Percentiles rank a stretch among this genome's conserved stretches.
Evolutionary conservation across 2,888 invertebrate species (phyloP).

Genomic region (Ophraella communa): DNA sequence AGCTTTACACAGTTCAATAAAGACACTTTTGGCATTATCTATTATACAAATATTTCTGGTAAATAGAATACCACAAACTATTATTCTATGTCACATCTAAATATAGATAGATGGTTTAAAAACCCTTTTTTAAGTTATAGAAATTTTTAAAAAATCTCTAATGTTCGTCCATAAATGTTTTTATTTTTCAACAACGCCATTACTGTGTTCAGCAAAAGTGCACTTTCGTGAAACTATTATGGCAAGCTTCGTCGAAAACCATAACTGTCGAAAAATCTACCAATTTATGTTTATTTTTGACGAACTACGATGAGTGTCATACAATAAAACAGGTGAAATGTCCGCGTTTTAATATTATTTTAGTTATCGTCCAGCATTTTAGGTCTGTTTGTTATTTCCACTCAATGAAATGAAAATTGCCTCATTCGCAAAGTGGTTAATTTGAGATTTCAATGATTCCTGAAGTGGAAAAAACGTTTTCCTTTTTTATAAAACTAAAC

Average conservation of each 20-base stretch:
- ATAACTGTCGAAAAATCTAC: conserved; percentile 22
- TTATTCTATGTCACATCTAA: too few species aligned
- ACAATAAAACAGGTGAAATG: conserved; percentile 21
- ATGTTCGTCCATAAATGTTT: neutral
- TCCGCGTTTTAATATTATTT: neutral
- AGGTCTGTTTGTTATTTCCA: neutral
- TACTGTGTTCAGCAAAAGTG: conserved; percentile 4
- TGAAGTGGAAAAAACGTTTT: too few species aligned
- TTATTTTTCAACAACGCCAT: conserved; percentile 6
- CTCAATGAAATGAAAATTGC: neutral
- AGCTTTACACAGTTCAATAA: too few species aligned
- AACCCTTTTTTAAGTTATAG: too few species aligned
- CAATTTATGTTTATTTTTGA: conserved; percentile 18
- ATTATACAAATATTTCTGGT: too few species aligned
- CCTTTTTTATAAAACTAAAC: too few species aligned
- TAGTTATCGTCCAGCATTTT: neutral
- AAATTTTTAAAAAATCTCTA: neutral
- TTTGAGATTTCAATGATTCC: too few species aligned
- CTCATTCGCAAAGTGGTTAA: too few species aligned
- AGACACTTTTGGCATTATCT: too few species aligned
- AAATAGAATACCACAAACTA: too few species aligned
- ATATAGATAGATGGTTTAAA: too few species aligned
- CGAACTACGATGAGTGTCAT: conserved; percentile 21
- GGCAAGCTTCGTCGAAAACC: conserved; percentile 18
- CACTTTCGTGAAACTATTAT: conserved; percentile 12